phyloP scores from a whole-genome alignment of 30 jellyfish, hydroid and myxozoan genomes.

The Mastigias papua region DNA sequence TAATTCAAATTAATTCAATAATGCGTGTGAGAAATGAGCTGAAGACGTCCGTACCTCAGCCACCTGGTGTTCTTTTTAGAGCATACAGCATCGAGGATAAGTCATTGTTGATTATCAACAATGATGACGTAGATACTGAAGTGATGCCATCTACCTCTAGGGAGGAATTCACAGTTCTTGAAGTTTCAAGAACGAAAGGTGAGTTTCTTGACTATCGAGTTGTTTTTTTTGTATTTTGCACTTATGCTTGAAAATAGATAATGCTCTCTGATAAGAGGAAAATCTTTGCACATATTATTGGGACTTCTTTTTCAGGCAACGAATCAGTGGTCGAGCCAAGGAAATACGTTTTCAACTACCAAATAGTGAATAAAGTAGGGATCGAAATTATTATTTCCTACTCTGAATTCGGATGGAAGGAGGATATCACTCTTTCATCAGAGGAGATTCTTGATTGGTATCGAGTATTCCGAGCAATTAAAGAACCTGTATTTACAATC shows the following conservation, averaged over 20 bases:
- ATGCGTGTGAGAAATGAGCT: conserved; percentile 95
- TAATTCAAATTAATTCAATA: conserved; percentile 74
- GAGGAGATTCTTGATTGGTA: conserved; percentile 90
- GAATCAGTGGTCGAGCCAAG: conserved; percentile 70
- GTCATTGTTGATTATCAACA: conserved; percentile 77
- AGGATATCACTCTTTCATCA: conserved; percentile 74
- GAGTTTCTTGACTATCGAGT: background rate
- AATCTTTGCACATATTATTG: too few relatives aligned
- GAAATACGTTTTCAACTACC: conserved; percentile 83
- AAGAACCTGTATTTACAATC: conserved; percentile 79
- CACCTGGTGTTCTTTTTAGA: conserved; percentile 95
- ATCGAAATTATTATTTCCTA: conserved; percentile 68
- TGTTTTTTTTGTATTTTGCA: background rate
- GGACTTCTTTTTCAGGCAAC: conserved; percentile 60
- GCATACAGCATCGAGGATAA: conserved; percentile 79
- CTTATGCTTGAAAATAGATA: background rate
- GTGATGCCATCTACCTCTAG: conserved; percentile 90
- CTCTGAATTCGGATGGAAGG: conserved; percentile 94
- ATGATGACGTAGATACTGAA: conserved; percentile 85
- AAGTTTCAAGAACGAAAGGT: conserved; percentile 84
- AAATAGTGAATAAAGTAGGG: conserved; percentile 83
- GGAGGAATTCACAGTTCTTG: conserved; percentile 93
- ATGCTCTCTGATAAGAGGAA: too few relatives aligned
- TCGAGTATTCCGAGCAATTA: conserved; percentile 81
- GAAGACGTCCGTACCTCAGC: conserved; percentile 94